Base-by-base conservation (phyloP, 2,113 vertebrate genomes). In the Haemorhous mexicanus region DNA sequence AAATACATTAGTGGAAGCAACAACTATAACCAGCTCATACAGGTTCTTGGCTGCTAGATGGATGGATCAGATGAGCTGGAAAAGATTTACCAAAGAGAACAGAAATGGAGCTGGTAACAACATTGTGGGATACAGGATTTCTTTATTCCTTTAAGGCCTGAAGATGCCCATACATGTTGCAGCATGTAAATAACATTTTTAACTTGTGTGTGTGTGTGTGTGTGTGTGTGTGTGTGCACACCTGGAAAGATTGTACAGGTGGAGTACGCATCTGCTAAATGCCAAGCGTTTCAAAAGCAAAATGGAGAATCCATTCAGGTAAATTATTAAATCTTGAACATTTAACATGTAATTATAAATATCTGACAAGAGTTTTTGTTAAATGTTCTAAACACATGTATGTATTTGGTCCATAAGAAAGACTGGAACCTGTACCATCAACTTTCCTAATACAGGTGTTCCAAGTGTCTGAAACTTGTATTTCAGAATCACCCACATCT, bases 1-100 rank as follows among this genome's bases (percentile, higher is more conserved):
- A 91, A 97, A 96, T 81, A 94, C 93, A 87, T 94, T 64, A 96
- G 91, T 49, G 66, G 16, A 46, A 95, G 92, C 94, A 94, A 72
- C n/a, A 67, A 67, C 91, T 95, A 72, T 93, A 96, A 93, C 91
- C 53, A 81, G 92, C 78, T 91, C 12, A 2, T 56, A 76, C 91
- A 30, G 52, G 87, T 63, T 52, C 70, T 76, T 35, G 37, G 91
- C 72, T 91, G 32, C 56, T 81, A 75, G 94, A 89, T 78, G 79
- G 94, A 79, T 78, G 95, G 94, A 90, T 84, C 92, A 88, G 15
- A 73, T 93, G 93, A 94, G 37, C 90, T 80, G 74, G 93, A 96
- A 96, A 94, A 73, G 24, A 43, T 52, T 85, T 89, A 79, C 35
- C 74, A 87, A 69, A 53, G 46, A 52, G 79, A 61, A 32, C 21